These are phyloP conservation scores for Larimichthys polyactis DNA, from an alignment of 2,113 vertebrate genomes.

Conservation along the genomic window DNA sequence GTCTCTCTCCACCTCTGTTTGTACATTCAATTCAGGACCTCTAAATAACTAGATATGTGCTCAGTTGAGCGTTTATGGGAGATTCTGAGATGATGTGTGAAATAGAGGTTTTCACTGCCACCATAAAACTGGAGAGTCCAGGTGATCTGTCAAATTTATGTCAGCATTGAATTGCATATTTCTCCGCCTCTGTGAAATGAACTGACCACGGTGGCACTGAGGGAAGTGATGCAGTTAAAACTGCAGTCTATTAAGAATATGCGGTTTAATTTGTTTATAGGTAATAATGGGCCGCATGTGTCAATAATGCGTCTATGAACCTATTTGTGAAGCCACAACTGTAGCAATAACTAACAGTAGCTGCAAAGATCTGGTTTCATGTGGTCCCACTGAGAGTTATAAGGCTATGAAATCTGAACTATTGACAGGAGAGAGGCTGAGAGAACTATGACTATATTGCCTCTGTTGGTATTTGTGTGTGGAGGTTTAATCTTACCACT, in stretches of 20 bases:
- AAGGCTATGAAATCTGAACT: conserved; percentile 32
- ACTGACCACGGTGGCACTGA: conserved; percentile 27
- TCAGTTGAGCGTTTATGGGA: conserved; percentile 48
- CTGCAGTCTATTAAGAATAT: background rate
- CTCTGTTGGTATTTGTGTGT: conserved; percentile 6
- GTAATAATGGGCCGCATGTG: background rate
- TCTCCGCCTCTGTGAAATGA: conserved; percentile 35
- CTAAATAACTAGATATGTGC: conserved; percentile 44
- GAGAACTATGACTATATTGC: conserved; percentile 2
- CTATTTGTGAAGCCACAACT: conserved; percentile 18
- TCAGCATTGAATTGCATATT: conserved; percentile 2
- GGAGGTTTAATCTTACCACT: conserved; percentile 19
- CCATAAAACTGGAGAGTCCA: conserved; percentile 43
- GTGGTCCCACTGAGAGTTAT: background rate
- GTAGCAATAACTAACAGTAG: background rate
- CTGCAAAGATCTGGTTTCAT: conserved; percentile 31
- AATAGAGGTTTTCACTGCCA: conserved; percentile 56
- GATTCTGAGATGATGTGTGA: conserved; percentile 62
- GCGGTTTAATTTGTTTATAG: conserved; percentile 14
- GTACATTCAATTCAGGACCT: conserved; percentile 14
- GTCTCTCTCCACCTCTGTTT: background rate
- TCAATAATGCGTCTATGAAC: conserved; percentile 2
- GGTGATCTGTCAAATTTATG: conserved; percentile 61
- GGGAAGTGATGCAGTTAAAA: background rate
- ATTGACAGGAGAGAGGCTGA: background rate